Base-by-base conservation (phyloP, 2,797 vertebrate genomes). In the Acridotheres tristis region DNA sequence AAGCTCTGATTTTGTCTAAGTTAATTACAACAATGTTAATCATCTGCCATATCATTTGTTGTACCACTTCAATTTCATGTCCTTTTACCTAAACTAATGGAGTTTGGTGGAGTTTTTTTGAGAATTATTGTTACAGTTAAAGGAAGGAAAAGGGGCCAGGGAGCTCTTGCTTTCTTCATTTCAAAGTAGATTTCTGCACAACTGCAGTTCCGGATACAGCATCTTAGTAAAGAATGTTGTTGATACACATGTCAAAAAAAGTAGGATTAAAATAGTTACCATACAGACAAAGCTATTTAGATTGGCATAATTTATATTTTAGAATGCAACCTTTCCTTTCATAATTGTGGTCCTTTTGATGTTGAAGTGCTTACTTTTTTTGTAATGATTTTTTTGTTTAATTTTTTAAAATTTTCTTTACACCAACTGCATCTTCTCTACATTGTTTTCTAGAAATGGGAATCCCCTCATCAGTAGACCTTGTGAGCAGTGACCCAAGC, bases 401-500 rank as follows among this genome's bases (percentile, higher is more conserved):
- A 2, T 27, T 32, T 27, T 23, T 11, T 15, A 13, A 11, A 2
- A 3, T 81, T 94, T 87, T 91, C 20, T 77, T 76, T 50, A 36
- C 4, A 40, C 16, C 14, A 82, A 83, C 42, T 84, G 9, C 38
- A 47, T 54, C 16, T 76, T 90, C 47, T 97, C 47, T 84, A 4
- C 10, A 2, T 75, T 84, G 62, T 48, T 86, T 96, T 89, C 50
- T 95, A 99, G 99, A 99, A 95, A 96, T 99, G 92, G 99, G 99
- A 96, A 97, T 99, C 75, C 99, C 99, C 91, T 99, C 99, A 12
- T 99, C 99, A 6, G 98, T 99, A 85, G 99, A 99, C 96, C 97
- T 99, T 93, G 99, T 99, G 87, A 99, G 99, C 97, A 99, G 99
- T 94, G 99, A 99, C 84, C 98, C 99, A 11, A 99, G 99, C 93